phyloP scores from a whole-genome alignment of 1,140 invertebrate genomes.

The Panagrolaimus sp. region DNA sequence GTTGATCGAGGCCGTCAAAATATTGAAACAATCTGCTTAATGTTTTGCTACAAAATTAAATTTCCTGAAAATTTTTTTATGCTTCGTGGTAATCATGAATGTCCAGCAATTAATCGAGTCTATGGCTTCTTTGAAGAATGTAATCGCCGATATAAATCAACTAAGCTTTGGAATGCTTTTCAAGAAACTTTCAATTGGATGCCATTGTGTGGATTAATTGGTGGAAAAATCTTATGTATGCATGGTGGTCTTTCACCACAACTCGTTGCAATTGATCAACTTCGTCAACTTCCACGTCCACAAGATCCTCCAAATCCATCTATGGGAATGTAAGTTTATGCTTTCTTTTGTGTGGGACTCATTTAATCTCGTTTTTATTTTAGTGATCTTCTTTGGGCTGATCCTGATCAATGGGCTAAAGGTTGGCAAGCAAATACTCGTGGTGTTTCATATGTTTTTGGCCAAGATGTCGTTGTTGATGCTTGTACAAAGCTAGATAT shows the following conservation, averaged over 20 bases:
- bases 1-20: slow-evolving; percentile 41
- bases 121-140: slow-evolving; percentile 64
- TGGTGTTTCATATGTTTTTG: slow-evolving; percentile 59
- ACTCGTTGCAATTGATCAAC: slow-evolving; percentile 62
- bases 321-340: slow-evolving; percentile 26
- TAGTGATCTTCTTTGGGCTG: slow-evolving; percentile 87
- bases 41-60: slow-evolving; percentile 63
- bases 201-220: slow-evolving; percentile 71
- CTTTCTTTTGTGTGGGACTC: not conserved
- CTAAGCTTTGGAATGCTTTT: slow-evolving; percentile 51
- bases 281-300: slow-evolving; percentile 48
- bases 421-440: slow-evolving; percentile 64
- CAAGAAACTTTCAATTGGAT: slow-evolving; percentile 59
- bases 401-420: slow-evolving; percentile 67
- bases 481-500: slow-evolving; percentile 32
- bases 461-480: slow-evolving; percentile 33
- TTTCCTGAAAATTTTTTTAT: slow-evolving; percentile 68
- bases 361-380: not conserved
- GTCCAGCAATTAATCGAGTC: slow-evolving; percentile 66
- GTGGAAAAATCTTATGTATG: slow-evolving; percentile 78
- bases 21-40: slow-evolving; percentile 62
- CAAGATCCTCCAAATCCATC: slow-evolving; percentile 36
- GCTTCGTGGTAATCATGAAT: slow-evolving; percentile 67
- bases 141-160: slow-evolving; percentile 40
- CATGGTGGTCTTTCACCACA: slow-evolving; percentile 72